A percentile compares a stretch with the other conserved stretches of the same genome.
phyloP scores from a whole-genome alignment of 1,140 invertebrate genomes.

The Trinorchestia longiramus region DNA sequence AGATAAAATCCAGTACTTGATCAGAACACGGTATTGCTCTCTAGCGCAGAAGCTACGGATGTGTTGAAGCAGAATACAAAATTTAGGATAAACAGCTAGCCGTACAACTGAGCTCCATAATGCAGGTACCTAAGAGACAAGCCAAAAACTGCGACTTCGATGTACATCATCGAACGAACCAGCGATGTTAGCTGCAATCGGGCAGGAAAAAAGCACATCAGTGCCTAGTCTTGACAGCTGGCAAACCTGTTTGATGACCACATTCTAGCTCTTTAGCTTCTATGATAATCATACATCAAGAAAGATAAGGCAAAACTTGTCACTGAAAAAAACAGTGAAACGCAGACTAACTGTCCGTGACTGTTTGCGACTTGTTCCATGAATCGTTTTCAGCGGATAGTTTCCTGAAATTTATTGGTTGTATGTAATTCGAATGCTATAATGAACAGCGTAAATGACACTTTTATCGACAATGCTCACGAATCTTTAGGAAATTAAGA shows the following conservation, averaged over 20 bases:
- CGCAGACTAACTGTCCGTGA: not conserved
- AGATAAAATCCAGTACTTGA: not conserved
- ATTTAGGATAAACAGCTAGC: not conserved
- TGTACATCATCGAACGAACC: not conserved
- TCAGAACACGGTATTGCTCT: not conserved
- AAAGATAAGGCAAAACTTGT: not conserved
- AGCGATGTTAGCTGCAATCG: not conserved
- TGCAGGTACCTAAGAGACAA: not conserved
- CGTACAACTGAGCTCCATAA: too few species aligned
- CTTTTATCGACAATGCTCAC: not conserved
- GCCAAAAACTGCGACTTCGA: not conserved
- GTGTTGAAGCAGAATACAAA: not conserved
- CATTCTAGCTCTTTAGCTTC: not conserved
- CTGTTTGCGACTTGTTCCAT: not conserved
- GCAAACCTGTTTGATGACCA: conserved; percentile 23
- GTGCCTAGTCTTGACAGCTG: not conserved
- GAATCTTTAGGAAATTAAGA: too few species aligned
- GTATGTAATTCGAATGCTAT: not conserved
- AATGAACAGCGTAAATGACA: not conserved
- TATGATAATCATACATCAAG: not conserved
- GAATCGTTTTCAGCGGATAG: not conserved
- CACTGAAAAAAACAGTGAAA: not conserved
- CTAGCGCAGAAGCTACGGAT: not conserved
- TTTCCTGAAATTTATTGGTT: not conserved
- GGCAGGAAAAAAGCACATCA: not conserved